phyloP scores from a whole-genome alignment of 2,888 invertebrate genomes.

The Xestia ashworthii region DNA sequence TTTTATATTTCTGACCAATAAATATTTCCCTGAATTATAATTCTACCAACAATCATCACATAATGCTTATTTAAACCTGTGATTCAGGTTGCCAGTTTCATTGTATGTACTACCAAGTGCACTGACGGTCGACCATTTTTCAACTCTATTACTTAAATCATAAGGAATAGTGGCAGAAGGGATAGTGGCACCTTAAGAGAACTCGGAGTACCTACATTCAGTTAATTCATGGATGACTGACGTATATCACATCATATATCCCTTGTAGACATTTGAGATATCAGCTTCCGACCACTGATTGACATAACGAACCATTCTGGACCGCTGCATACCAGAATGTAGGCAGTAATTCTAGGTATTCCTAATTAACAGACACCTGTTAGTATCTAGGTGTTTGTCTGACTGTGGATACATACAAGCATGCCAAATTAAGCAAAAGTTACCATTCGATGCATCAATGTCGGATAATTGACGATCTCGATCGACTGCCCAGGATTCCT shows the following conservation, averaged over 20 bases:
- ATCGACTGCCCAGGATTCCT: no score
- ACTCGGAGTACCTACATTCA: neutral
- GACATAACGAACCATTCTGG: conserved; percentile 16
- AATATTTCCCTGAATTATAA: neutral
- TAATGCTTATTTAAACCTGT: neutral
- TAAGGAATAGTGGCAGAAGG: neutral
- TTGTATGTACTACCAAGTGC: neutral
- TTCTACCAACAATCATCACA: neutral
- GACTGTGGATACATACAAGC: neutral
- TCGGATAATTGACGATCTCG: neutral
- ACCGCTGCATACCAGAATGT: conserved; percentile 21
- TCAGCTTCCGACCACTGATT: conserved; percentile 27
- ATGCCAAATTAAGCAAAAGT: neutral
- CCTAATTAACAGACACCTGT: conserved; percentile 19
- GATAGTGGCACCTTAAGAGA: accelerated
- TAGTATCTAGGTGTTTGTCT: conserved; percentile 2
- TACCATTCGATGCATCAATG: neutral
- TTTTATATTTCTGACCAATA: neutral
- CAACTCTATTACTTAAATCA: no score
- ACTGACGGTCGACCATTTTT: neutral
- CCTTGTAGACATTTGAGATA: conserved; percentile 4
- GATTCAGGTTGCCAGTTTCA: neutral
- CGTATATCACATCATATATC: conserved; percentile 23
- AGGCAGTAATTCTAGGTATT: conserved; percentile 34
- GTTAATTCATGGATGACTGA: neutral